Conservation (phyloP, 92 coral and sea anemone species). For the Epizoanthus ramosus region DNA sequence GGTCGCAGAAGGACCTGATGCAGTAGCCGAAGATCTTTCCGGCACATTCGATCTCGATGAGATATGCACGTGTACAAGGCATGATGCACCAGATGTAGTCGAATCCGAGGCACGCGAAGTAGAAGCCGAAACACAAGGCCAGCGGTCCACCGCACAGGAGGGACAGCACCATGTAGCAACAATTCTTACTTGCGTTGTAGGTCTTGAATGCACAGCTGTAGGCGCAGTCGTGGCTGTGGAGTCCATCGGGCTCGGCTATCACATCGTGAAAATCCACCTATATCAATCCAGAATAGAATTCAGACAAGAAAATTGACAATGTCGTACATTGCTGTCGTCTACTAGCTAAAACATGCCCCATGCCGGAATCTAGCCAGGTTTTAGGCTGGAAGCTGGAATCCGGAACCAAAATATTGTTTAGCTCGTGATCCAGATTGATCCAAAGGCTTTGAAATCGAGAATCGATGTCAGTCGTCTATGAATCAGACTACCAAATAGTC, state of each 20-base stretch:
- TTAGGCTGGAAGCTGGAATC: no score
- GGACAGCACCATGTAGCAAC: slow-evolving; percentile 49
- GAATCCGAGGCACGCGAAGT: slow-evolving; percentile 45
- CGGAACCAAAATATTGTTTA: no score
- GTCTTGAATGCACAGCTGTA: slow-evolving; percentile 50
- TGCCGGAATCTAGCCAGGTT: no score
- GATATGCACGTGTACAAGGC: slow-evolving; percentile 28
- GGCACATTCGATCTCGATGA: slow-evolving; percentile 14
- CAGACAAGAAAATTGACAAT: no score
- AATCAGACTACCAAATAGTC: no score
- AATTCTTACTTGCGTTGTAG: slow-evolving; percentile 54
- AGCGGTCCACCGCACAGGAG: slow-evolving; percentile 42
- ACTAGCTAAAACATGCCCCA: no score
- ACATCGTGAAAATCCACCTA: slow-evolving; percentile 60
- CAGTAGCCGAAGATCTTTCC: slow-evolving; percentile 36
- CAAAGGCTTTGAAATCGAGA: no score
- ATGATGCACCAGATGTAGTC: slow-evolving; percentile 41
- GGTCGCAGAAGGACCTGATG: slow-evolving; percentile 33
- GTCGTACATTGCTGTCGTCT: no score
- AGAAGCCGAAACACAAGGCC: slow-evolving; percentile 39
- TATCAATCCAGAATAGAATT: no score
- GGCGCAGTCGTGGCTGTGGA: slow-evolving; percentile 49
- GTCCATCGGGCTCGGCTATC: slow-evolving; percentile 66
- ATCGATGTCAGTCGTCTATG: no score
- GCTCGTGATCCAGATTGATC: no score